Base-by-base conservation (phyloP, 2,113 vertebrate genomes). In the Paracanthobrama guichenoti region DNA sequence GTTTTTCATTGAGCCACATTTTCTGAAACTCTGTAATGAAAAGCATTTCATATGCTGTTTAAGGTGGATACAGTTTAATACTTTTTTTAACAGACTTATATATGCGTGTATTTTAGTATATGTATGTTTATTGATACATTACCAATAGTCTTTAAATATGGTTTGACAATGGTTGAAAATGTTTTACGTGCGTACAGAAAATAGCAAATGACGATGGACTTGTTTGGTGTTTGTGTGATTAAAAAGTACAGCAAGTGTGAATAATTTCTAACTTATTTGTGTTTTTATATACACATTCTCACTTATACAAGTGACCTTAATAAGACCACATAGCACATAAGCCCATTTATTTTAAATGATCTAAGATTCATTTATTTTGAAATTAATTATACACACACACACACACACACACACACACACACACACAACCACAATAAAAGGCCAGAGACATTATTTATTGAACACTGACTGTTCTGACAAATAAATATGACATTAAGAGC, bases 401-500 rank as follows among this genome's bases (percentile, higher is more conserved):
- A 31, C 31, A n/a, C n/a, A 31, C 2, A 31, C 1, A 35, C 6
- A 39, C 6, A 39, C 35, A 39, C 39, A 39, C 53, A 22, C 18
- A 26, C 35, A 83, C 18, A 2, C 64, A 69, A 76, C 22, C n/a
- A 57, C 11, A 31, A 20, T 60, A 77, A 76, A 35, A 84, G 39
- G 39, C 14, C 57, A 66, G 31, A 69, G 66, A 81, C 22, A 78
- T 86, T n/a, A 60, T 88, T 87, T 86, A 86, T 86, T 86, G 44
- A 74, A 78, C 67, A 62, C 35, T 44, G 48, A 71, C 64, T 78
- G 35, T 57, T 72, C 46, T 78, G 69, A 85, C 73, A 78, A 84
- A 84, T 85, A 88, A 87, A 89, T 88, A 86, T 74, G 73, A 87
- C 71, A 71, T 22, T 42, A 83, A 80, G 60, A 69, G 78, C 80